Conservation (phyloP, 1,140 invertebrate species). For the Nomia melanderi region DNA sequence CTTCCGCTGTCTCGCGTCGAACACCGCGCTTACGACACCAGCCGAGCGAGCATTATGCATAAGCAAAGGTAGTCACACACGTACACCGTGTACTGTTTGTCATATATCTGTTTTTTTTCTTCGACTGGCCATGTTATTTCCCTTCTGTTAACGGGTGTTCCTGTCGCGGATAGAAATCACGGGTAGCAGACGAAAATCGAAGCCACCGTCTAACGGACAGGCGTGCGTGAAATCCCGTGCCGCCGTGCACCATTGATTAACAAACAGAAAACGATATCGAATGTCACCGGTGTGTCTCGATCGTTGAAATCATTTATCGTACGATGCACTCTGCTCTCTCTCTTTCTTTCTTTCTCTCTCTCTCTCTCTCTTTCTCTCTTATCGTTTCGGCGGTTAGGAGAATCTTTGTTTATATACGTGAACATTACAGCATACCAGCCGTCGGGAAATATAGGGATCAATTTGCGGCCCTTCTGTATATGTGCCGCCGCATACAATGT, state of each 20-base stretch:
- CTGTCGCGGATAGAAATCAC: neutral
- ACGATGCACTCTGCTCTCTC: neutral
- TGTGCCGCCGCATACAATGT: neutral
- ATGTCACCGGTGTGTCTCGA: slow-evolving; percentile 20
- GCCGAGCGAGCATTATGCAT: slow-evolving; percentile 5
- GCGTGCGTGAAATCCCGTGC: slow-evolving; percentile 14
- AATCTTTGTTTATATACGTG: slow-evolving; percentile 18
- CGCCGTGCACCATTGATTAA: slow-evolving; percentile 39
- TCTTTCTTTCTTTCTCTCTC: neutral
- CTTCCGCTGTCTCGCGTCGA: slow-evolving; percentile 17
- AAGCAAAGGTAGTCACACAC: neutral
- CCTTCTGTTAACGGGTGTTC: neutral
- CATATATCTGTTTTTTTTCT: neutral
- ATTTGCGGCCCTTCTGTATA: neutral
- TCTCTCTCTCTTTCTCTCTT: neutral
- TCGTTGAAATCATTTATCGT: slow-evolving; percentile 25
- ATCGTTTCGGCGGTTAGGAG: too few relatives aligned
- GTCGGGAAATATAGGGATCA: neutral
- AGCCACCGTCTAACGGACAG: neutral
- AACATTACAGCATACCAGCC: neutral
- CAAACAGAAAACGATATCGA: slow-evolving; percentile 19
- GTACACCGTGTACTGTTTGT: slow-evolving; percentile 20
- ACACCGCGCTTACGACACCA: neutral
- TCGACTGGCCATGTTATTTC: neutral
- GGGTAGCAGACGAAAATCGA: neutral